phyloP scores from a whole-genome alignment of 92 coral and sea anemone genomes.

The Porites evermanni region DNA sequence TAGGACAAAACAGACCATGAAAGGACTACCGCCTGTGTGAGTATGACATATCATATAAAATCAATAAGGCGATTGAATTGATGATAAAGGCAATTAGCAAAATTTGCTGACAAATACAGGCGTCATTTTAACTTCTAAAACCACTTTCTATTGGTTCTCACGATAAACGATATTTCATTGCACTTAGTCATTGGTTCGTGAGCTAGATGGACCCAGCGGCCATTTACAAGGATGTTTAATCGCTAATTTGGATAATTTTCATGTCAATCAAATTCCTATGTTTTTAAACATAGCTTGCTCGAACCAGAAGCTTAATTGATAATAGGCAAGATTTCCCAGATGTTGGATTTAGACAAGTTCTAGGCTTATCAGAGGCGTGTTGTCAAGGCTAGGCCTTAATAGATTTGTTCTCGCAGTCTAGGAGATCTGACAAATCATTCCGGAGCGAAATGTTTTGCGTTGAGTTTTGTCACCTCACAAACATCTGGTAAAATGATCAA shows the following conservation, averaged over 20 bases:
- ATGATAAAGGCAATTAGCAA: slow-evolving; percentile 99
- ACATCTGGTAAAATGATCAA: slow-evolving; percentile 41
- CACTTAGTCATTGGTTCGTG: slow-evolving; percentile 64
- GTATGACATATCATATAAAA: slow-evolving; percentile 97
- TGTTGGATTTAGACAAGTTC: slow-evolving; percentile 26
- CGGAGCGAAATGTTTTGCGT: neutral
- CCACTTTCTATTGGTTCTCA: slow-evolving; percentile 65
- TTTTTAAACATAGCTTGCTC: slow-evolving; percentile 54
- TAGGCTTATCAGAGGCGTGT: neutral
- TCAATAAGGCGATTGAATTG: slow-evolving; percentile 99
- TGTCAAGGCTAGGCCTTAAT: neutral
- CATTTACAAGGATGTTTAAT: slow-evolving; percentile 77
- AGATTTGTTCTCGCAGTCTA: neutral
- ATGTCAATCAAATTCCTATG: slow-evolving; percentile 83
- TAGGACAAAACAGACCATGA: slow-evolving; percentile 78
- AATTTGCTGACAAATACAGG: slow-evolving; percentile 95
- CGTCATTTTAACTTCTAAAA: slow-evolving; percentile 63
- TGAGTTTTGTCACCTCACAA: neutral
- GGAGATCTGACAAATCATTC: neutral
- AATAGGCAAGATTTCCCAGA: slow-evolving; percentile 27
- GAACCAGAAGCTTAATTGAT: slow-evolving; percentile 40
- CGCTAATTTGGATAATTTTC: slow-evolving; percentile 88
- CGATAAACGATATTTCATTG: slow-evolving; percentile 23
- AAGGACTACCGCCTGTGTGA: slow-evolving; percentile 81
- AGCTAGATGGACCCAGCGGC: slow-evolving; percentile 68